Base-by-base conservation (phyloP, 2,797 vertebrate genomes). In the Protonibea diacanthus region DNA sequence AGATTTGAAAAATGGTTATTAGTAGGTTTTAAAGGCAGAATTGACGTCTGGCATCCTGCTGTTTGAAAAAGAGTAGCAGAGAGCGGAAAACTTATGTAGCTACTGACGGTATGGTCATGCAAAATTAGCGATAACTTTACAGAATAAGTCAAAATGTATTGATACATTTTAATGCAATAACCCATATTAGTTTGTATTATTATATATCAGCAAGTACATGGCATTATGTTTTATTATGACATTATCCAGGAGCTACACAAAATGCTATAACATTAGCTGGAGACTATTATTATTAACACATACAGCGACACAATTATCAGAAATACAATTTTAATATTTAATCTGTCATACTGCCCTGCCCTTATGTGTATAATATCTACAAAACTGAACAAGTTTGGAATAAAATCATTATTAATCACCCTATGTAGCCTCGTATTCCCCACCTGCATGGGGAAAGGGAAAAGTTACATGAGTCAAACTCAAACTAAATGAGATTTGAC, bases 401-500 rank as follows among this genome's bases (percentile, higher is more conserved):
- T 59, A 1, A 64, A 71, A 68, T 64, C 9, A 11, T 69, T 25
- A 21, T 55, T 10, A 67, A 67, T 62, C 60, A 27, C 17, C 11
- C 58, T 8, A 11, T 64, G 14, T 27, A 27, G 38, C 59, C 40
- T 29, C 1, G 0, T 27, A 48, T 51, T 27, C 21, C 47, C 45
- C 57, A 64, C 48, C 38, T 59, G 29, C 42, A 52, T 21, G 33
- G 48, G 49, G 69, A 49, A 56, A 66, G 21, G 49, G 20, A 63
- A 69, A 42, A 64, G 14, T 59, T 56, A 40, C 25, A 40, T 13
- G 38, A 17, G 23, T 80, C 21, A 38, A 56, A 62, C 21, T 74
- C 47, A 58, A 47, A 58, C 55, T 20, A 63, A 79, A 83, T 60
- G 14, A 65, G 21, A 71, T 76, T 47, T 68, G 83, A 83, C 62